Evolutionary conservation across 2,113 vertebrate genomes (phyloP), one percentile per base, ranked within the genome.

Genomic region (Hylia prasina): DNA sequence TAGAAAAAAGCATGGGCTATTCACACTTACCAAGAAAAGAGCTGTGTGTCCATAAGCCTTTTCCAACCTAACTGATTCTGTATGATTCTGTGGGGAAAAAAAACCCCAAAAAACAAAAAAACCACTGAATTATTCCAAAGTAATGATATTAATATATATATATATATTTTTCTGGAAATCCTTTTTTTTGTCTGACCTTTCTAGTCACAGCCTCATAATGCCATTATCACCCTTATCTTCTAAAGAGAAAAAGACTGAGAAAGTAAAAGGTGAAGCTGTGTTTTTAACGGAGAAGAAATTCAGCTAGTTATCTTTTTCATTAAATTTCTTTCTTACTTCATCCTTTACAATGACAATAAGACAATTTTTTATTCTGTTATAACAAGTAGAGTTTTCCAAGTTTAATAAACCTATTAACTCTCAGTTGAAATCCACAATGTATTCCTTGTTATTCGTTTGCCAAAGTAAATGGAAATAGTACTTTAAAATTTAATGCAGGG

Each of bases 401-500:
- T 87, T 76, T 91, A 91, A 90, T 92, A 75, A 92, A 88, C 48
- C 95, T 72, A 86, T 91, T 94, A 96, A 88, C 53, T 82, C 40
- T 88, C 85, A 90, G 76, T 69, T 82, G 79, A 93, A 93, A 95
- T 90, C 63, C 51, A 84, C 81, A 75, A 66, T 87, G 53, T 91
- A 82, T 87, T 93, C 75, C 54, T 92, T 40, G 70, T 86, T 85
- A 86, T 88, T 96, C 82, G 54, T 93, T 94, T 95, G 85, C 82
- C 88, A 95, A 92, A 93, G 68, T 72, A 94, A 93, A 93, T 95
- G 79, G 88, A 93, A 94, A 90, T 85, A 92, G 79, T 72, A 65
- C 17, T 96, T 97, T 57, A 92, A 93, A 96, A 82, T 93, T 88
- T 90, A 91, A 88, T 93, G 54, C 37, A 45, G 40, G 28, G 7